Conservation (phyloP, 2,888 invertebrate genomes). For the Argyra leucocephala region DNA sequence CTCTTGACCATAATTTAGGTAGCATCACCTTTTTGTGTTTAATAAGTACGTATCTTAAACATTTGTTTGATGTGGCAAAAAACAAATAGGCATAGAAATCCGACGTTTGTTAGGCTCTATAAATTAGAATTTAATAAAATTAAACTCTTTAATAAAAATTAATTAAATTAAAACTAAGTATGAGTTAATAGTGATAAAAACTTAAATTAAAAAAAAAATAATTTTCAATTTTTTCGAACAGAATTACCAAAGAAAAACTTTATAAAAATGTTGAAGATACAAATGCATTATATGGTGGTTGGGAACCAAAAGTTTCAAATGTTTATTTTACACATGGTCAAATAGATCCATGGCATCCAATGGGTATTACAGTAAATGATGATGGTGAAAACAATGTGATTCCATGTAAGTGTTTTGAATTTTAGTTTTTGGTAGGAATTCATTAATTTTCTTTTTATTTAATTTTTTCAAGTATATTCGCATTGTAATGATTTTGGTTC, state of each 20-base stretch:
- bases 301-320: conserved; percentile 42
- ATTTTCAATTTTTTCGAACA: not conserved
- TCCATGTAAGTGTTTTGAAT: conserved; percentile 25
- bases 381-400: conserved; percentile 32
- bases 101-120: too few relatives aligned
- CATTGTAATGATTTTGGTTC: conserved; percentile 38
- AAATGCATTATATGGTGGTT: conserved; percentile 46
- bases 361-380: conserved; percentile 42
- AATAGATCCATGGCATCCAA: conserved; percentile 50
- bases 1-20: too few relatives aligned
- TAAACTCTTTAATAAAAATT: too few relatives aligned
- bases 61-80: too few relatives aligned
- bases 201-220: too few relatives aligned
- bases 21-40: too few relatives aligned
- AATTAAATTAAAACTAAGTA: too few relatives aligned
- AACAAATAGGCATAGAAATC: too few relatives aligned
- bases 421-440: not conserved
- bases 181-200: too few relatives aligned
- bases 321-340: conserved; percentile 49
- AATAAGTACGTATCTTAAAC: too few relatives aligned
- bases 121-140: too few relatives aligned
- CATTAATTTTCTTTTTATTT: not conserved
- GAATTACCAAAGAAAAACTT: conserved; percentile 19
- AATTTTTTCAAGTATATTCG: conserved; percentile 30
- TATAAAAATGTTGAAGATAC: conserved; percentile 33